Conservation (phyloP, 1,140 invertebrate genomes). For the Platyura marginata region DNA sequence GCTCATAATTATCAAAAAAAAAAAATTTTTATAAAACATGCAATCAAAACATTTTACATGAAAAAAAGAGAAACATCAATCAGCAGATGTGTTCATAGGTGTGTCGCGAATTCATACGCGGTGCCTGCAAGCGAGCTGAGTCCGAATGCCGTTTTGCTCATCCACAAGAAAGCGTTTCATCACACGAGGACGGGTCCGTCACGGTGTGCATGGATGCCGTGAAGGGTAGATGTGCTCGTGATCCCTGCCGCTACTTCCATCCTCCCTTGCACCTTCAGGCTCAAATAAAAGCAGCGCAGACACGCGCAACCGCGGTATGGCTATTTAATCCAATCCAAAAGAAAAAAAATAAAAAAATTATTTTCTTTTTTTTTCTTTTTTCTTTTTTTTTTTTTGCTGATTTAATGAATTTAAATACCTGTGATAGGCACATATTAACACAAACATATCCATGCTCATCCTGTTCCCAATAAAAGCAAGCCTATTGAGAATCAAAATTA, state of each 20-base stretch:
- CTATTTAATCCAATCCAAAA: conserved; percentile 16
- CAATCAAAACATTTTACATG: no score
- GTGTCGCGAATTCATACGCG: conserved; percentile 95
- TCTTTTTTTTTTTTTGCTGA: not conserved
- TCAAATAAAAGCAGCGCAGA: conserved; percentile 89
- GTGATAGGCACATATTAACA: not conserved
- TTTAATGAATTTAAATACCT: not conserved
- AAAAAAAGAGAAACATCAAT: not conserved
- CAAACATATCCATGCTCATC: not conserved
- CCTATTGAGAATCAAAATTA: not conserved
- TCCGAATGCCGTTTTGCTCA: conserved; percentile 95
- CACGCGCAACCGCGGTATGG: conserved; percentile 77
- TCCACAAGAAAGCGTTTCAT: conserved; percentile 82
- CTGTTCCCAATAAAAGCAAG: not conserved
- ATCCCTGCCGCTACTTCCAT: conserved; percentile 94
- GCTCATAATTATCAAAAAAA: no score
- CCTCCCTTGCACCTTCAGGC: conserved; percentile 95
- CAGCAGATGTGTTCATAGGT: conserved; percentile 41
- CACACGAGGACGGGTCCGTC: conserved; percentile 87
- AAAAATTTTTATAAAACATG: no score
- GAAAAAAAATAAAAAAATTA: conserved; percentile 1
- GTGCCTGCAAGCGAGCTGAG: conserved; percentile 89
- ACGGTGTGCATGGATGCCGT: conserved; percentile 98
- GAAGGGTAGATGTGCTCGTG: conserved; percentile 89
- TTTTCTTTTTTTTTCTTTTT: conserved; percentile 2